These are phyloP conservation scores for Pygocentrus nattereri DNA, from an alignment of 2,797 vertebrate genomes.

Conservation along the genomic window DNA sequence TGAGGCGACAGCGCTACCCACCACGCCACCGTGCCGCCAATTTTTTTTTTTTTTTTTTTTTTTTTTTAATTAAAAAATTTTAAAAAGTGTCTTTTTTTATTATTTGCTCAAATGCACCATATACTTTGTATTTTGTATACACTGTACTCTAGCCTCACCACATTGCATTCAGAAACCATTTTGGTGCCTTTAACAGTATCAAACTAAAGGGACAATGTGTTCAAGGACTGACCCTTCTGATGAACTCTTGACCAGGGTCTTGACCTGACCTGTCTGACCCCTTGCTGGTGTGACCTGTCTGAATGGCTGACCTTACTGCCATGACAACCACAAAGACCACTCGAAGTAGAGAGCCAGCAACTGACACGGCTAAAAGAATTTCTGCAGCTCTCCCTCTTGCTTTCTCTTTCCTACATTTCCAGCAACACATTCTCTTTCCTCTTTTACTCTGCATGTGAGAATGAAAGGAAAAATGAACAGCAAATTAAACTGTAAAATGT, in stretches of 20 bases:
- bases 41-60: no score
- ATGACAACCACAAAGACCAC: conserved; percentile 63
- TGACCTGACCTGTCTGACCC: conserved; percentile 87
- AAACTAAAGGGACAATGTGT: neutral
- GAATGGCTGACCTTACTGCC: conserved; percentile 79
- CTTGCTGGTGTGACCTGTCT: conserved; percentile 86
- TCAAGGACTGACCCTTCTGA: conserved; percentile 40
- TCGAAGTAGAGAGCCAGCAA: conserved; percentile 42
- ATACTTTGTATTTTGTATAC: neutral
- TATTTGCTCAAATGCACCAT: neutral
- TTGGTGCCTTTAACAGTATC: conserved; percentile 2
- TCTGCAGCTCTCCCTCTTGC: conserved; percentile 29
- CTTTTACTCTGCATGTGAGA: conserved; percentile 25
- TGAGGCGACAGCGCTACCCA: no score
- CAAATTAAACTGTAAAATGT: conserved; percentile 42
- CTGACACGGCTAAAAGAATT: conserved; percentile 27
- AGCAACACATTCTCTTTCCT: conserved; percentile 14
- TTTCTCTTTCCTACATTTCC: conserved; percentile 18
- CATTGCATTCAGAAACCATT: conserved; percentile 4
- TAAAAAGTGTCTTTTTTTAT: neutral
- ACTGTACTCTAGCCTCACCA: no score
- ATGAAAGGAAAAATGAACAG: neutral
- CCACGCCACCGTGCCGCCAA: no score
- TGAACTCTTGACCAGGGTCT: conserved; percentile 83
- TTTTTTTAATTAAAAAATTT: no score